Percentiles rank a stretch among this genome's conserved stretches.
These are phyloP conservation scores for Drosophila carrolli DNA, from an alignment of 1,140 invertebrate species.

Conservation along the genomic window DNA sequence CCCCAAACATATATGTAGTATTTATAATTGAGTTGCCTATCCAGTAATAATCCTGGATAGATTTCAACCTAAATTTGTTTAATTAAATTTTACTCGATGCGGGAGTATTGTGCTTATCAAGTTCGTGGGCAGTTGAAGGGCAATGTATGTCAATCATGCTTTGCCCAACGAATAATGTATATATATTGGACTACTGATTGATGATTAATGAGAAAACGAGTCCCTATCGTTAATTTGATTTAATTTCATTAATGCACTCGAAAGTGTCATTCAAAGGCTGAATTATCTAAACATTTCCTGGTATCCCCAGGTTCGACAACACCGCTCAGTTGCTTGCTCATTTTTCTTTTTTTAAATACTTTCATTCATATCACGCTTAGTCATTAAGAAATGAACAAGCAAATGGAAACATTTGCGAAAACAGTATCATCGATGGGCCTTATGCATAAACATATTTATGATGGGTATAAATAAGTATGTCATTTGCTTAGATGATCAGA, in stretches of 20 bases:
- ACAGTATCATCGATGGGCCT: conserved; percentile 6
- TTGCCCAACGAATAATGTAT: too few species aligned
- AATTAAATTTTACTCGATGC: background rate
- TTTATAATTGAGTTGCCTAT: background rate
- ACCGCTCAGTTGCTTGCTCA: conserved; percentile 12
- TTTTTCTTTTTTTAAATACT: conserved; percentile 25
- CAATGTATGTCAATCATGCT: background rate
- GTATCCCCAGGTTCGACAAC: conserved; percentile 4
- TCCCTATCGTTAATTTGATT: conserved; percentile 17
- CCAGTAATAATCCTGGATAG: background rate
- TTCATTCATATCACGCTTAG: conserved; percentile 25
- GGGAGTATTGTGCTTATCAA: background rate
- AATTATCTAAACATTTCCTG: conserved; percentile 20
- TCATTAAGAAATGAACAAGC: conserved; percentile 12
- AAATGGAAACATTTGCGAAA: conserved; percentile 15
- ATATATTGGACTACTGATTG: conserved; percentile 2
- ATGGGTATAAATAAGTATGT: conserved; percentile 9
- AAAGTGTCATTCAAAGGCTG: conserved; percentile 12
- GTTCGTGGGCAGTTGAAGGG: background rate
- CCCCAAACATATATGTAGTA: conserved; percentile 1
- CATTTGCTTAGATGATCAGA: conserved; percentile 2
- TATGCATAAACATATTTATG: background rate
- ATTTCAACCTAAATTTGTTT: background rate
- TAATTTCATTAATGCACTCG: conserved; percentile 1
- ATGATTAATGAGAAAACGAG: conserved; percentile 10